phyloP scores from a whole-genome alignment of 92 coral and sea anemone genomes.

The Phenganax stokvisi region DNA sequence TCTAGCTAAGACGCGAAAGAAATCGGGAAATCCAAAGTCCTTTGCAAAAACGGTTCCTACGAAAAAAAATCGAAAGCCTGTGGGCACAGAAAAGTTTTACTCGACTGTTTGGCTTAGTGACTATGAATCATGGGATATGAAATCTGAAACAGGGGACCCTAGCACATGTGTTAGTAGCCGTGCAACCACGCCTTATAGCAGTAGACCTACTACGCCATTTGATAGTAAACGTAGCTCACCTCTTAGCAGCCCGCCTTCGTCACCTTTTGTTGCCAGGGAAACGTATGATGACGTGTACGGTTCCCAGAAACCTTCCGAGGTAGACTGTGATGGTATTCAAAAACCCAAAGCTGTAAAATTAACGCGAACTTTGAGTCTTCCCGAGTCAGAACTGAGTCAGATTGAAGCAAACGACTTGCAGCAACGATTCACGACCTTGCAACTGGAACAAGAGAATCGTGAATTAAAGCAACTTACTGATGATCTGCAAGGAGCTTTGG shows the following conservation, averaged over 20 bases:
- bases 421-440: conserved; percentile 82
- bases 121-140: conserved; percentile 93
- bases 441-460: conserved; percentile 90
- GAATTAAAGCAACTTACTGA: conserved; percentile 75
- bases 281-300: conserved; percentile 69
- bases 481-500: conserved; percentile 85
- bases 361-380: conserved; percentile 85
- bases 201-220: conserved; percentile 75
- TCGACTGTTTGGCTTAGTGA: conserved; percentile 99
- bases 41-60: not conserved
- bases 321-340: conserved; percentile 63
- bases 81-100: conserved; percentile 76
- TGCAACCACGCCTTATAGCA: conserved; percentile 78
- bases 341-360: conserved; percentile 70
- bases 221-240: conserved; percentile 83
- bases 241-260: conserved; percentile 67
- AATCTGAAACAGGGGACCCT: conserved; percentile 71
- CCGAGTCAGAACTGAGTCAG: conserved; percentile 80
- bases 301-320: conserved; percentile 86
- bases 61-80: conserved; percentile 28
- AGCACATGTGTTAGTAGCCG: conserved; percentile 81
- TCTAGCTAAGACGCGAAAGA: conserved; percentile 70
- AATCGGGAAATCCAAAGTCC: conserved; percentile 4
- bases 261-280: conserved; percentile 59
- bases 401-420: conserved; percentile 75